Conservation (phyloP, 2,113 vertebrate species). For the Romanogobio albipinnatus region DNA sequence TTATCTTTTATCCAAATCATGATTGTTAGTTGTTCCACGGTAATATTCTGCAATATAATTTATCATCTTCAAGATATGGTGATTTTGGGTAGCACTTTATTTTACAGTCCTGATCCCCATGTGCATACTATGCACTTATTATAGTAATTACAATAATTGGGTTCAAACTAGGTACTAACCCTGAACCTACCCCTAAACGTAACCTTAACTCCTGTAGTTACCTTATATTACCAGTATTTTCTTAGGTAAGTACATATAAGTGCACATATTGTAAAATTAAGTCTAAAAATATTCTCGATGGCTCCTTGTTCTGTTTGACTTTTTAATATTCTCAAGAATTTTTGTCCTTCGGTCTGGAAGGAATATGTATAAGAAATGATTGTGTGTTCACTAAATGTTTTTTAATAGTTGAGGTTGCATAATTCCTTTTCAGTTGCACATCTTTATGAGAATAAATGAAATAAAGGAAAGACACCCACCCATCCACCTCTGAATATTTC, state of each 20-base stretch:
- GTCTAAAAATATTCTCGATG: background rate
- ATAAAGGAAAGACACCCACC: background rate
- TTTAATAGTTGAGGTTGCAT: background rate
- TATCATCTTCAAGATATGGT: background rate
- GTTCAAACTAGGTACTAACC: too few species aligned
- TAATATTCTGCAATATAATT: background rate
- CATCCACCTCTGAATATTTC: background rate
- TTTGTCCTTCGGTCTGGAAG: background rate
- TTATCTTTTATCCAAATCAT: background rate
- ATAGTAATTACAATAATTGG: too few species aligned
- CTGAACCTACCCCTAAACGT: too few species aligned
- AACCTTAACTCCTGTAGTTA: too few species aligned
- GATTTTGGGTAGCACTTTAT: too few species aligned
- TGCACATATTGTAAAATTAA: too few species aligned
- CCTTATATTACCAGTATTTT: too few species aligned
- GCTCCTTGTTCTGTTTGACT: background rate
- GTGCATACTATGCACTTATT: too few species aligned
- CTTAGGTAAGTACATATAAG: too few species aligned
- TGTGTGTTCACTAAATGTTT: background rate
- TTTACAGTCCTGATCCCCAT: too few species aligned
- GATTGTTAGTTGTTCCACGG: background rate
- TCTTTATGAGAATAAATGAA: background rate
- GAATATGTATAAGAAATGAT: background rate
- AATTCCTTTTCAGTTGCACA: background rate
- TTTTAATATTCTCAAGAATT: background rate